These are phyloP conservation scores for Chelonia mydas DNA, from an alignment of 2,797 vertebrate species.

Conservation along the genomic window DNA sequence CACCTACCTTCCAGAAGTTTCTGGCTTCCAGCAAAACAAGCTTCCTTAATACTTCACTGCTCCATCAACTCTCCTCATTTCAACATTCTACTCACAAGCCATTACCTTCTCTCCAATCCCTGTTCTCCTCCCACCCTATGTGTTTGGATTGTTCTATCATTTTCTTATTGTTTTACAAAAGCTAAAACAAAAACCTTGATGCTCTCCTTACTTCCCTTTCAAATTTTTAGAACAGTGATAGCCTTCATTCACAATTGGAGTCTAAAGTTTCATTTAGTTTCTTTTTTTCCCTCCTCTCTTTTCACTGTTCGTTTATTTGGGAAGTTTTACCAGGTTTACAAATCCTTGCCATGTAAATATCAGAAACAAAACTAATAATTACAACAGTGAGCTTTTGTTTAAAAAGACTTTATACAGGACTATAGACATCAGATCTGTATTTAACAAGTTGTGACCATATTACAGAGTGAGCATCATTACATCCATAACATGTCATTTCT, in stretches of 20 bases:
- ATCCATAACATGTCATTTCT: background rate
- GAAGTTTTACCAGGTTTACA: background rate
- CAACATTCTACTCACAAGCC: background rate
- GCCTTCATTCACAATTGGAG: background rate
- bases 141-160: background rate
- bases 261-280: background rate
- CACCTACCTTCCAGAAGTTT: background rate
- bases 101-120: background rate
- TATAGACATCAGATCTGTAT: background rate
- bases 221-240: background rate
- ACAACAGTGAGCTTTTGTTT: background rate
- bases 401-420: background rate
- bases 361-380: background rate
- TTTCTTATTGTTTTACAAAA: background rate
- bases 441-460: background rate
- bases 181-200: background rate
- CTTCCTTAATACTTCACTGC: background rate
- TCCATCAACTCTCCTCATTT: background rate
- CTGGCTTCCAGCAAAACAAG: background rate
- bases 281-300: background rate
- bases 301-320: background rate
- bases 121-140: background rate
- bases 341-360: background rate
- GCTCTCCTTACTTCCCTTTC: background rate
- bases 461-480: background rate